Evolutionary conservation across 2,888 invertebrate species (phyloP), one percentile per base, ranked within the genome.

Genomic region (Oscheius sp.): DNA sequence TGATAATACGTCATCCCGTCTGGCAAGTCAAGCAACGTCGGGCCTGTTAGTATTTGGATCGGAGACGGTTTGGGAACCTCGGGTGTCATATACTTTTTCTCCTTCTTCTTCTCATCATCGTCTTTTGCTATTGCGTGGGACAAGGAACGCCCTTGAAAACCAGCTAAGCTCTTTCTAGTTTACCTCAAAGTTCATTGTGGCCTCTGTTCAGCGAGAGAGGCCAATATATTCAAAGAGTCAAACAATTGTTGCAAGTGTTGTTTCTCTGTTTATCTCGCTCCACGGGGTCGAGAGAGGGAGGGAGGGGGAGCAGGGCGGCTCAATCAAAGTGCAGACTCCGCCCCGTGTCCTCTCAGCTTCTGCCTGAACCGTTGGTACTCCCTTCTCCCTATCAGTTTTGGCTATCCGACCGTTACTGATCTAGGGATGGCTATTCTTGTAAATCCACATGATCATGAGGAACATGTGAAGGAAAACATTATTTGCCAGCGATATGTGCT

Each of bases 401-500:
- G 42, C 42, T 42, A 0, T 7, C 7, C 7, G 7, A 42, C 42
- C 42, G 42, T 42, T 7, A 42, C 42, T 42, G 2, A n/a, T 11
- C 48, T n/a, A 33, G 48, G 29, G 29, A 72, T 72, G 72, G 72
- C 72, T 50, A 50, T 72, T 37, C 60, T 72, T 47, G 62, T 58
- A 2, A 53, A 51, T 37, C 70, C 60, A 35, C 7, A 55, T 33
- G 63, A 75, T 47, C 80, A 79, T 37, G 76, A 76, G 37, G 42
- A 21, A 29, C 63, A 63, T 48, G 32, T 63, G n/a, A 63, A 63
- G 32, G 63, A 48, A 63, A 42, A 63, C 47, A 80, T 81, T 63
- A 79, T 81, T 59, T 87, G 87, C 60, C 81, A 85, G 42, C 77
- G 87, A 76, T 87, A 87, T 70, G 81, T 87, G 5, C 76, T 87